Evolutionary conservation across 2,113 vertebrate species (phyloP), one percentile per base, ranked within the genome.

Genomic region (Meles meles): DNA sequence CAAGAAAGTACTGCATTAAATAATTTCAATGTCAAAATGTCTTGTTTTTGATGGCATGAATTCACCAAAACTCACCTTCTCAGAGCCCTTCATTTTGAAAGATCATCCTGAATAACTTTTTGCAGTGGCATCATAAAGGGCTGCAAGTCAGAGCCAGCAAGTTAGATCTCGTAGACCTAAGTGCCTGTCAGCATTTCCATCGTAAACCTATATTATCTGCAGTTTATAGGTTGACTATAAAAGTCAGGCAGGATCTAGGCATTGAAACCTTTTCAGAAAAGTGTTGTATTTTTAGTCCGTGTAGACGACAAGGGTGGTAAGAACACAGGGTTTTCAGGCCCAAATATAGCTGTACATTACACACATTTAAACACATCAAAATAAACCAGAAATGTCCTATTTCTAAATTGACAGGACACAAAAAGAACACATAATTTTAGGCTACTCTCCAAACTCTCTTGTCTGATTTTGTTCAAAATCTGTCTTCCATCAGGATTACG

Each of bases 211-310:
- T 72, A 44, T 92, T 91, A 95, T 89, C 88, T 5, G 0, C 5
- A 84, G 23, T 96, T 99, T 97, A 95, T 81, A 94, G 67, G 23
- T 71, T 76, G 57, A 25, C 87, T 92, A 11, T 98, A 97, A 96
- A 97, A 85, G 83, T 97, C 59, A 87, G 44, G 63, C 47, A 97
- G 79, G 72, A 97, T 90, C 27, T 93, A 61, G 18, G 29, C 37
- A 82, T 37, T 79, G 59, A 96, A 96, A 91, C 93, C 59, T 44
- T 97, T 67, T 95, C 55, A 84, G 92, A 93, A 42, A 92, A 63
- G 44, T 90, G 49, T 3, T 88, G 12, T 86, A 98, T 88, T 98
- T 98, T 97, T 97, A 96, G 92, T 61, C 21, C 23, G 69, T 6
- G 15, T 3, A 2, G 93, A 95, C 25, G 67, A 88, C 2, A 10